These are phyloP conservation scores for Micrastur ruficollis DNA, from an alignment of 2,797 vertebrate genomes.

Conservation along the genomic window DNA sequence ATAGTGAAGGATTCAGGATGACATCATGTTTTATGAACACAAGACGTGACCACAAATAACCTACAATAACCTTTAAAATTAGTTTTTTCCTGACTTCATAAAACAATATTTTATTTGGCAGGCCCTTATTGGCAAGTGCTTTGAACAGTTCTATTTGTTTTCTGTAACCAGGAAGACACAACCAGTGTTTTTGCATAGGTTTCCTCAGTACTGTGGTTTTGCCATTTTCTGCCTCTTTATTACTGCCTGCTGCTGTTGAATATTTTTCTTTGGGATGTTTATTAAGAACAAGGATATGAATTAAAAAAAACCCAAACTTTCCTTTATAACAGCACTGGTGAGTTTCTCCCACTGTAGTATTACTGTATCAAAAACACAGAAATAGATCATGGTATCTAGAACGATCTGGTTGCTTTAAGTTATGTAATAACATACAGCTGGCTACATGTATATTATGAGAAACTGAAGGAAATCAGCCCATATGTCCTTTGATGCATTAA, in stretches of 20 bases:
- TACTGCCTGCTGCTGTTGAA: conserved; percentile 71
- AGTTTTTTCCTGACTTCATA: conserved; percentile 86
- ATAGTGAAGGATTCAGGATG: conserved; percentile 73
- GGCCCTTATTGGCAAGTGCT: conserved; percentile 72
- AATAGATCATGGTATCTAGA: conserved; percentile 49
- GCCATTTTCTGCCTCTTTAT: conserved; percentile 78
- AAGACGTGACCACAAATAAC: conserved; percentile 83
- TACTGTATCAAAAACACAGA: conserved; percentile 56
- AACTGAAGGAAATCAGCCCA: conserved; percentile 60
- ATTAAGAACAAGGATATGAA: conserved; percentile 76
- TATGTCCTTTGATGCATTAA: conserved; percentile 60
- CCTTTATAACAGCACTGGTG: conserved; percentile 49
- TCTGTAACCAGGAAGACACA: conserved; percentile 85
- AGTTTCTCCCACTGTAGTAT: conserved; percentile 52
- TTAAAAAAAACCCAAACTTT: conserved; percentile 28
- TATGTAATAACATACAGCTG: conserved; percentile 69
- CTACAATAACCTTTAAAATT: conserved; percentile 85
- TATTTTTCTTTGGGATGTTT: conserved; percentile 74
- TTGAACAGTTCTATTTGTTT: conserved; percentile 82
- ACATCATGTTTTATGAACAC: conserved; percentile 79
- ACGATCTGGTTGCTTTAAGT: conserved; percentile 58
- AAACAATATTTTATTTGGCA: conserved; percentile 86
- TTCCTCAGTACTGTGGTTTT: conserved; percentile 77
- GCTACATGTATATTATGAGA: conserved; percentile 37
- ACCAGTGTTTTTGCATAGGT: conserved; percentile 81